Base-by-base conservation (phyloP, 2,888 invertebrate genomes). In the Apamea anceps region DNA sequence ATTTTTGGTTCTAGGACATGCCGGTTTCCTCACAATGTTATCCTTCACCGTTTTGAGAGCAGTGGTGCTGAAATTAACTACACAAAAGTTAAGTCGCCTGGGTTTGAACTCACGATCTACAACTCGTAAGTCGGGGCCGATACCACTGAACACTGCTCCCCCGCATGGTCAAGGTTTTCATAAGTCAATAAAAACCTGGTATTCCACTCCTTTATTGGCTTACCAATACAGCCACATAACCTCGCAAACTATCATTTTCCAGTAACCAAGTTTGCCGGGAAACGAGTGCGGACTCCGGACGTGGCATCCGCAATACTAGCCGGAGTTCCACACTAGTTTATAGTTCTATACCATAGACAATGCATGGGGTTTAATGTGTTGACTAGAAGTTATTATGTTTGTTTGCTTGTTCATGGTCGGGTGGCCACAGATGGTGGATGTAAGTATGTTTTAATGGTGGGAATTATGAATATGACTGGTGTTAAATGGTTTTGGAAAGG, bases 211-310 rank as follows among this genome's bases (percentile, higher is more conserved):
- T 10, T 21, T 80, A 18, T 32, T n/a, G 12, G 12, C 60, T 48
- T 21, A 21, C 57, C 57, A 70, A 65, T 68, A 51, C 13, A 18
- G 7, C 13, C 3, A 18, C 15, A 63, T 48, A 63, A 79, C 79
- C 62, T 68, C 48, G 48, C 48, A 51, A 72, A 79, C 54, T 68
- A 74, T 63, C 8, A 68, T 76, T 85, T 85, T 74, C 84, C 71
- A 76, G 70, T 32, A 51, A 54, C 25, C 63, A 76, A 82, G 75
- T 85, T 85, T 72, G 45, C n/a, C 63, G 45, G 79, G 84, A 82
- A 79, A 75, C 70, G 42, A 70, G 51, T 57, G 63, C 66, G 77
- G 81, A 54, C 62, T 63, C 85, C 84, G 86, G 86, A 75, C 57
- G 72, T 74, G 71, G 66, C 60, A 48, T 65, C 77, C 78, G 57